These are phyloP conservation scores for Rutpela maculata DNA, from an alignment of 2,888 invertebrate genomes.

Conservation along the genomic window DNA sequence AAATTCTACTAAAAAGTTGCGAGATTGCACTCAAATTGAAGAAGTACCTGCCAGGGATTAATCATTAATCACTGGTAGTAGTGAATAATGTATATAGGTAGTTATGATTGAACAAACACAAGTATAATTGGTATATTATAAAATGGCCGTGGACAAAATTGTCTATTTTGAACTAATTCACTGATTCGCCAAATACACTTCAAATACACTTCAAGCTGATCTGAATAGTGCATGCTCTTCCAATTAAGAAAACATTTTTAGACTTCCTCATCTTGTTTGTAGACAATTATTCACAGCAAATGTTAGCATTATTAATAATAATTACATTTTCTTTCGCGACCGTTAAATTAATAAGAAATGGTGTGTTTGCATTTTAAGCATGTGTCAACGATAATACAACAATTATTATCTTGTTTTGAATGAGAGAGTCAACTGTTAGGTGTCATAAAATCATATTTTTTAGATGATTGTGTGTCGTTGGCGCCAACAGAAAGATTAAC, in stretches of 20 bases:
- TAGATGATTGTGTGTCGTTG: conserved; percentile 30
- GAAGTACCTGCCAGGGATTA: no score
- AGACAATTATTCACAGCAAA: conserved; percentile 12
- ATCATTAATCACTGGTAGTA: no score
- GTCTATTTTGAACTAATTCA: background rate
- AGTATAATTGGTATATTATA: no score
- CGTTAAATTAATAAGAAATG: conserved; percentile 18
- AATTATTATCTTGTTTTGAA: conserved; percentile 40
- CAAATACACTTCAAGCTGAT: background rate
- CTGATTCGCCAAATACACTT: background rate
- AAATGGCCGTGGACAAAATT: no score
- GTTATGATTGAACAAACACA: no score
- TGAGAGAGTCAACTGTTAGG: conserved; percentile 28
- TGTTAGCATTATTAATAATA: conserved; percentile 33
- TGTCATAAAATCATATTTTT: conserved; percentile 41
- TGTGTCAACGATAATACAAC: conserved; percentile 31
- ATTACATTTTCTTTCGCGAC: conserved; percentile 28
- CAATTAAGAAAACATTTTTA: conserved; percentile 20
- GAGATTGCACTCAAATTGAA: no score
- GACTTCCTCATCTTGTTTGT: background rate
- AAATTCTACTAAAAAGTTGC: no score
- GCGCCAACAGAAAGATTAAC: conserved; percentile 34
- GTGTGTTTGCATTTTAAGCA: conserved; percentile 25
- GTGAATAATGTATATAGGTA: no score
- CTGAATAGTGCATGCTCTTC: background rate